Evolutionary conservation across 2,113 vertebrate species (phyloP), one percentile per base, ranked within the genome.

Genomic region (Hoplias malabaricus): DNA sequence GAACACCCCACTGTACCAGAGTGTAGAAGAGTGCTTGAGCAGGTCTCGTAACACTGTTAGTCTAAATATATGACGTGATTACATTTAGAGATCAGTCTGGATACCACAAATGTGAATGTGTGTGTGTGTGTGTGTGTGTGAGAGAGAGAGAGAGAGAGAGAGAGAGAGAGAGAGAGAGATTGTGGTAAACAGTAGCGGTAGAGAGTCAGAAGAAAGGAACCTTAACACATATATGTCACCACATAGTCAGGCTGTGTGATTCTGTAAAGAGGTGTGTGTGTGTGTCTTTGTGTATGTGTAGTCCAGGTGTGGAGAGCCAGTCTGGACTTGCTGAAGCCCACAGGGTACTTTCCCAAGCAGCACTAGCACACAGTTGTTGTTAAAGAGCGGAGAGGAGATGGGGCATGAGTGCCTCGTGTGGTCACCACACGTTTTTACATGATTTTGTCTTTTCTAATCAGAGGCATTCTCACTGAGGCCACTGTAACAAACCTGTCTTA

Each of bases 221-320:
- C 72, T 23, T 89, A 86, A 86, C 86, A 25, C 88, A 73, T 38
- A 29, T 67, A 84, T 89, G 87, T 90, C 87, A 86, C 69, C 81
- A 65, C 67, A 72, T 34, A 69, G 80, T 80, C 86, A 85, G 89
- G 89, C 90, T 89, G 85, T 85, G 43, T 80, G 77, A 80, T 83
- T n/a, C n/a, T n/a, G n/a, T n/a, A n/a, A n/a, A n/a, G n/a, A n/a
- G n/a, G 66, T 73, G 81, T 78, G 75, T 54, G 78, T 86, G 82
- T 77, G 82, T 59, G 77, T 79, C 68, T 62, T 25, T 10, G 74
- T 73, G 80, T 66, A 84, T 84, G 83, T 78, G 73, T 82, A 81
- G 71, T 86, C 83, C 84, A 90, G 83, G 87, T 89, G 83, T 71
- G 6, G 29, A 14, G 57, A 29, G 63, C 63, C 69, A 74, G 73